These are phyloP conservation scores for Hermetia illucens DNA, from an alignment of 1,140 invertebrate species.

Conservation along the genomic window DNA sequence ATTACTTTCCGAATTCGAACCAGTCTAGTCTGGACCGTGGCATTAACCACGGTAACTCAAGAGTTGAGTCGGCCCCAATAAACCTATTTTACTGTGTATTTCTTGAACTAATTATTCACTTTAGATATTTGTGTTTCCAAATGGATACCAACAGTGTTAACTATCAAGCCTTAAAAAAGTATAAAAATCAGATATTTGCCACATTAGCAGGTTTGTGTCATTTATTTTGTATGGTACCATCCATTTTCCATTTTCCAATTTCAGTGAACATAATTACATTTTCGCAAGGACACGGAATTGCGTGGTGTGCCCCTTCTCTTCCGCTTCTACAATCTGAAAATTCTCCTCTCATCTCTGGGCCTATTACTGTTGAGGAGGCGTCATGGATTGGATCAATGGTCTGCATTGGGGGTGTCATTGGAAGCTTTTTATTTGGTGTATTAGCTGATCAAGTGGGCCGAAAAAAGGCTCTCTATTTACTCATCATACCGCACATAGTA, in stretches of 20 bases:
- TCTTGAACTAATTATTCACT: too few species aligned
- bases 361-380: constrained; percentile 26
- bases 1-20: too few species aligned
- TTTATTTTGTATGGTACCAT: too few species aligned
- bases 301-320: constrained; percentile 37
- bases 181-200: too few species aligned
- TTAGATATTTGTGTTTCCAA: too few species aligned
- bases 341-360: constrained; percentile 16
- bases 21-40: too few species aligned
- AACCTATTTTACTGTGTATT: too few species aligned
- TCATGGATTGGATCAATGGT: constrained; percentile 39
- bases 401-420: constrained; percentile 34
- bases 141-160: too few species aligned
- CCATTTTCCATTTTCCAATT: constrained; percentile 1
- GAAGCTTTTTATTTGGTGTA: constrained; percentile 34
- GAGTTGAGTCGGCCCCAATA: too few species aligned
- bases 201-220: too few species aligned
- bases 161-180: too few species aligned
- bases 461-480: constrained; percentile 29
- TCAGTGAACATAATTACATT: constrained; percentile 17
- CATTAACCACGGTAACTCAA: too few species aligned
- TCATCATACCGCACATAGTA: constrained; percentile 27
- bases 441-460: constrained; percentile 37
- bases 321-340: constrained; percentile 28
- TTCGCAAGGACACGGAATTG: constrained; percentile 19